Evolutionary conservation across 2,888 invertebrate genomes (phyloP).

Genomic region (Reticulitermes lucifugus): DNA sequence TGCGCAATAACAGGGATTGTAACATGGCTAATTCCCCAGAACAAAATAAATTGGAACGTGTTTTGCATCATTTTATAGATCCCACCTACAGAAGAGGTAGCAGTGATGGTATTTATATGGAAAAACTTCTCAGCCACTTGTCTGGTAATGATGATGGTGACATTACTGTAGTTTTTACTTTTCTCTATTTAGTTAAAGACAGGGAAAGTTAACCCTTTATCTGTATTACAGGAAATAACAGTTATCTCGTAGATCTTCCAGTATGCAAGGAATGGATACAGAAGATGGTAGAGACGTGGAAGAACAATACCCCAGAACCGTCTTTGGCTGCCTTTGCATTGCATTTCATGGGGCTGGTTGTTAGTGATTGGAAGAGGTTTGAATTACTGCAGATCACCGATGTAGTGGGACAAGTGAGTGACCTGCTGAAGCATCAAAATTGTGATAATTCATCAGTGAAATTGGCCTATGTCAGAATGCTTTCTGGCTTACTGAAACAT

Average conservation of each 20-base stretch:
- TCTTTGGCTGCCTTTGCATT: conserved; percentile 72
- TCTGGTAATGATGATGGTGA: conserved; percentile 3
- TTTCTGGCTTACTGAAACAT: conserved; percentile 72
- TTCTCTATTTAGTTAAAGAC: background rate
- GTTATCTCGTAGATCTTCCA: conserved; percentile 20
- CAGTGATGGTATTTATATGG: conserved; percentile 73
- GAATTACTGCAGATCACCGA: conserved; percentile 67
- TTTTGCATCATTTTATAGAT: conserved; percentile 70
- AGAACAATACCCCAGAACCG: conserved; percentile 60
- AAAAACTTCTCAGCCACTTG: conserved; percentile 71
- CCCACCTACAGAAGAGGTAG: conserved; percentile 69
- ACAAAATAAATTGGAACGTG: conserved; percentile 68
- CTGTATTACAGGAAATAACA: conserved; percentile 34
- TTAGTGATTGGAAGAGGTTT: conserved; percentile 71
- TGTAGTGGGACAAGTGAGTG: conserved; percentile 61
- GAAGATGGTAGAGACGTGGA: conserved; percentile 59
- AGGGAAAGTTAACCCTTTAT: background rate
- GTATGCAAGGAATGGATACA: conserved; percentile 45
- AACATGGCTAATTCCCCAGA: conserved; percentile 40
- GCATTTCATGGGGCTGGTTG: conserved; percentile 71
- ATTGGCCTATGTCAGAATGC: conserved; percentile 75
- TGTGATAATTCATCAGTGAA: conserved; percentile 71
- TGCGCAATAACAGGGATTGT: background rate
- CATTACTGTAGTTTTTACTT: too few relatives aligned
- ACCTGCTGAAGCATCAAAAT: conserved; percentile 59